These are phyloP conservation scores for Poeciliopsis prolifica DNA, from an alignment of 2,113 vertebrate species.

Conservation along the genomic window DNA sequence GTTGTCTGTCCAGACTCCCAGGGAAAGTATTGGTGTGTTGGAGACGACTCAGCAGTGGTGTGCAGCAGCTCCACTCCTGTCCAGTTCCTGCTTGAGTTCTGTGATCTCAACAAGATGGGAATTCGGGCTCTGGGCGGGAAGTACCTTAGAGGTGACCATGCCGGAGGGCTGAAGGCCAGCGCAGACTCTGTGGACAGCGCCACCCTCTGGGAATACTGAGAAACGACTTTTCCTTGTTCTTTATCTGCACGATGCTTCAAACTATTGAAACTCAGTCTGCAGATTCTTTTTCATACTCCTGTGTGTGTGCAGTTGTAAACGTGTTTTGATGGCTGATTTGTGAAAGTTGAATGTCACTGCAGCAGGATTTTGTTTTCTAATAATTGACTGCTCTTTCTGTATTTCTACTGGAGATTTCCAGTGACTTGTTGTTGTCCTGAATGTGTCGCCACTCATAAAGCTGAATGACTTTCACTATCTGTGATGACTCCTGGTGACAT, in stretches of 20 bases:
- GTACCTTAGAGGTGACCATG: conserved; percentile 96
- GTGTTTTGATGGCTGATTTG: conserved; percentile 40
- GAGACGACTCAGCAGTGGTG: conserved; percentile 84
- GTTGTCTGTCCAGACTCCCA: conserved; percentile 82
- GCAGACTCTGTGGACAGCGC: conserved; percentile 85
- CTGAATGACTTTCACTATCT: conserved; percentile 29
- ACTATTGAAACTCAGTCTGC: conserved; percentile 31
- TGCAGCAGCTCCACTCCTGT: conserved; percentile 87
- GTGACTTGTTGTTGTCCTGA: conserved; percentile 25
- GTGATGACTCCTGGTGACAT: conserved; percentile 47
- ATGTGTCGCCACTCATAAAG: conserved; percentile 24
- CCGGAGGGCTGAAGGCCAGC: conserved; percentile 91
- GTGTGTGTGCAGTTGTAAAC: conserved; percentile 40
- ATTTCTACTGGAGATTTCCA: conserved; percentile 43
- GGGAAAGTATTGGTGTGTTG: conserved; percentile 94
- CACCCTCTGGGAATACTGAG: conserved; percentile 95
- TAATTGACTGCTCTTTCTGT: conserved; percentile 29
- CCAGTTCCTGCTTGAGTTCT: conserved; percentile 95
- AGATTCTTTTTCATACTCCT: conserved; percentile 12
- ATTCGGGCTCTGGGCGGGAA: conserved; percentile 87
- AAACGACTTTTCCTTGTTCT: conserved; percentile 11
- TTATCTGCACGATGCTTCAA: conserved; percentile 39
- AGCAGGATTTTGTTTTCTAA: conserved; percentile 38
- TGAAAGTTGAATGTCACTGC: conserved; percentile 31
- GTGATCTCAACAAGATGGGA: conserved; percentile 94